These are phyloP conservation scores for Acanthisitta chloris DNA, from an alignment of 2,113 vertebrate species.

Conservation along the genomic window DNA sequence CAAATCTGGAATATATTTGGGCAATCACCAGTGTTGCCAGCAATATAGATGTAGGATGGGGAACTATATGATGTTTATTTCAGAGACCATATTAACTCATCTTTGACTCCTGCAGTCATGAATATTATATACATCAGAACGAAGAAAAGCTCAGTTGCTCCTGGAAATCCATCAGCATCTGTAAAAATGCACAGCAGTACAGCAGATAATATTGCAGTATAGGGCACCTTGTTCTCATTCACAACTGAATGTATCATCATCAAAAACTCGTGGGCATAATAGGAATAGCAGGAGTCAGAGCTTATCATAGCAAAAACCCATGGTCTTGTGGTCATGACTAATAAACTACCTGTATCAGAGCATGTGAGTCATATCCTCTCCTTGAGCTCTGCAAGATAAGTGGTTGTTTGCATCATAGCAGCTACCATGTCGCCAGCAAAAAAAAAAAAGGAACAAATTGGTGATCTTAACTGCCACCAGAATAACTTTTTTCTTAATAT, in stretches of 20 bases:
- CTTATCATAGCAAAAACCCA: not conserved
- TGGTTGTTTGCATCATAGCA: not conserved
- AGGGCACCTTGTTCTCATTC: constrained; percentile 11
- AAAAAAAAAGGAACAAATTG: not conserved
- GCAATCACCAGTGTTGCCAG: not conserved
- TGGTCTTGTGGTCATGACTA: constrained; percentile 6
- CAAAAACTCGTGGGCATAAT: constrained; percentile 11
- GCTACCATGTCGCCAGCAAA: not conserved
- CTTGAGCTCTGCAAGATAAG: not conserved
- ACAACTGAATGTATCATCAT: not conserved
- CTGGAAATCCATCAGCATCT: not conserved
- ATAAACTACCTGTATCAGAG: not conserved
- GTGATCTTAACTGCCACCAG: not conserved
- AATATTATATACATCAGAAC: not conserved
- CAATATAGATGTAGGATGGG: not conserved
- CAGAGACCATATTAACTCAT: not conserved
- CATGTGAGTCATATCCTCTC: constrained; percentile 5
- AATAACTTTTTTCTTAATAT: not conserved
- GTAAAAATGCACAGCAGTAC: not conserved
- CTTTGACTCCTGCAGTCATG: not conserved
- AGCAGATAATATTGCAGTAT: not conserved
- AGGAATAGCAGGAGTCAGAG: not conserved
- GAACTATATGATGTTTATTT: not conserved
- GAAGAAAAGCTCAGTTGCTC: not conserved
- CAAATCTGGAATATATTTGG: not conserved